phyloP scores from a whole-genome alignment of 1,140 invertebrate species.

The Drosophila saltans region DNA sequence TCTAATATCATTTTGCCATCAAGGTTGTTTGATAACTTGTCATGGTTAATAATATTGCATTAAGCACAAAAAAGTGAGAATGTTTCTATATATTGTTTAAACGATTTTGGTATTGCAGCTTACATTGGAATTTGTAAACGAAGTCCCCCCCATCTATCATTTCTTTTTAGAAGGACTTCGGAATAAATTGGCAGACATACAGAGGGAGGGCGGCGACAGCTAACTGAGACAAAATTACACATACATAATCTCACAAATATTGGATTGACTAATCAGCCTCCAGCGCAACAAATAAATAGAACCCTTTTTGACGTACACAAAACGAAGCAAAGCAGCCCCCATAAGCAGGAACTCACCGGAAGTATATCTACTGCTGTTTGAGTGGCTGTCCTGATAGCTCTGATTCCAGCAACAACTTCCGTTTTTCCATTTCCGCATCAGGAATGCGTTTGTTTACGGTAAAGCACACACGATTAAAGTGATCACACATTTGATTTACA shows the following conservation, averaged over 20 bases:
- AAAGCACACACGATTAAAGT: slow-evolving; percentile 82
- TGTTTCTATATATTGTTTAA: background rate
- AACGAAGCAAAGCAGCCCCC: background rate
- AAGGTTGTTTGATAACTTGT: slow-evolving; percentile 34
- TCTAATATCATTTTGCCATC: slow-evolving; percentile 3
- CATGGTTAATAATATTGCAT: slow-evolving; percentile 28
- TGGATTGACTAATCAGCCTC: slow-evolving; percentile 55
- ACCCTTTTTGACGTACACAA: background rate
- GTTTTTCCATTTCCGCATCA: slow-evolving; percentile 9
- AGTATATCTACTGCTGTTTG: slow-evolving; percentile 34
- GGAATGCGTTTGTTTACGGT: slow-evolving; percentile 66
- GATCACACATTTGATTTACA: slow-evolving; percentile 84
- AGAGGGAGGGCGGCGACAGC: background rate
- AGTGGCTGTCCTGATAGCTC: slow-evolving; percentile 13
- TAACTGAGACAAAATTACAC: slow-evolving; percentile 34
- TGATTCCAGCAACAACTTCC: background rate
- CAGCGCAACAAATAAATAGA: slow-evolving; percentile 23
- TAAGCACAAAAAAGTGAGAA: slow-evolving; percentile 18
- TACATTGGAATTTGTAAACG: background rate
- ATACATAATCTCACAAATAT: slow-evolving; percentile 59
- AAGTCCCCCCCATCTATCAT: too few relatives aligned
- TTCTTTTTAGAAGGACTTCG: background rate
- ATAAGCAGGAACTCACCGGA: background rate
- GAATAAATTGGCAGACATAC: background rate
- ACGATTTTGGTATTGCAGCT: slow-evolving; percentile 25